Evolutionary conservation across 1,140 invertebrate species (phyloP), one percentile per base, ranked within the genome.

Genomic region (Nephila pilipes): DNA sequence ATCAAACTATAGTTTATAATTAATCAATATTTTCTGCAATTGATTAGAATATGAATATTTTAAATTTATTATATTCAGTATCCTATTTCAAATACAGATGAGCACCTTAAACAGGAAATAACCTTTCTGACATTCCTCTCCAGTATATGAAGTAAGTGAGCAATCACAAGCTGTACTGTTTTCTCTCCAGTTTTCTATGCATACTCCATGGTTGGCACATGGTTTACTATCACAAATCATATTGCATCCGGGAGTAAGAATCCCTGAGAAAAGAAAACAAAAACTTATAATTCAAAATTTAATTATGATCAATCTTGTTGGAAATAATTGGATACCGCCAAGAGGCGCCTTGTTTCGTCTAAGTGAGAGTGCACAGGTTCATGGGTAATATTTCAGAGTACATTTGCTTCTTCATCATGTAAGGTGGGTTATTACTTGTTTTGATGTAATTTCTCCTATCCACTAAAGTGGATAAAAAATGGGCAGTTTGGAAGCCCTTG

Each of bases 181-280:
- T 85, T 97, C 97, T n/a, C 97, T 97, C 95, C 99, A 99, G 95
- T 98, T 97, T 95, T 99, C 98, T 14, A 97, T 97, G 94, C 98
- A 99, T 36, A 94, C 96, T 1, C 98, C 98, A 12, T 97, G 97
- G 95, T 99, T 98, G 94, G 98, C 97, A 95, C 98, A 99, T 0
- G 98, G 98, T 85, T 97, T 96, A 0, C 97, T 96, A 94, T 98
- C 97, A 95, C 98, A 99, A 94, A 98, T 97, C 97, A 98, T 98
- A 94, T 97, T 97, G 95, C 98, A 99, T 94, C 97, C 97, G 4
- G 93, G 63, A 2, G 97, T 96, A 25, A 98, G 95, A 0, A 98
- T 97, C 8, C 97, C 98, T 95, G 96, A 96, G 92, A 81, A 58
- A 22, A 10, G 57, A 22, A 58, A 81, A 65, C 22, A n/a, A 65